These are phyloP conservation scores for Megaceryle torquata DNA, from an alignment of 2,113 vertebrate species.

Conservation along the genomic window DNA sequence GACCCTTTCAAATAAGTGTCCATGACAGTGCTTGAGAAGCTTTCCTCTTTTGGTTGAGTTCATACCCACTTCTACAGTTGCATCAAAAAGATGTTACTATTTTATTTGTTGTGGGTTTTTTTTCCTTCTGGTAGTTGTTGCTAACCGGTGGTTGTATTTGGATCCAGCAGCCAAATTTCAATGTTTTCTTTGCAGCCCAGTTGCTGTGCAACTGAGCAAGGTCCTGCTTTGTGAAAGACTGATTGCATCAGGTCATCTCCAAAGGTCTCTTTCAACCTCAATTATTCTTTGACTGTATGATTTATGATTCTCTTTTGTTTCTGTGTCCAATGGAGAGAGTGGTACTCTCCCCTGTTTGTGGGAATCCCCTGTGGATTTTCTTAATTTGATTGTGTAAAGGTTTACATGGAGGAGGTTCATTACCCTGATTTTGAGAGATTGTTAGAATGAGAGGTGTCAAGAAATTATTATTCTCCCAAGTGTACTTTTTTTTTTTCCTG, in stretches of 20 bases:
- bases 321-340: neutral
- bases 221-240: neutral
- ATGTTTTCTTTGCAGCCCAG: neutral
- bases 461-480: neutral
- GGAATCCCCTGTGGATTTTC: neutral
- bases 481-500: neutral
- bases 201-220: neutral
- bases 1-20: neutral
- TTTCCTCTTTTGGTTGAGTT: neutral
- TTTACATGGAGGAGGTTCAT: neutral
- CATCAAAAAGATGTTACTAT: neutral
- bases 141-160: neutral
- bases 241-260: neutral
- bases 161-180: neutral
- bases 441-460: neutral
- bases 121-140: neutral
- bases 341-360: neutral
- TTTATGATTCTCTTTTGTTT: neutral
- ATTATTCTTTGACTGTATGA: neutral
- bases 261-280: neutral
- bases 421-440: neutral
- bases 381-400: neutral
- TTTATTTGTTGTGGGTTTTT: too few species aligned
- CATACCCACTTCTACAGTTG: neutral
- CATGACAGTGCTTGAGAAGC: neutral